Percentiles rank a stretch among this genome's conserved stretches.
Evolutionary conservation across 2,888 invertebrate species (phyloP).

Genomic region (Sphaerophoria rueppellii): DNA sequence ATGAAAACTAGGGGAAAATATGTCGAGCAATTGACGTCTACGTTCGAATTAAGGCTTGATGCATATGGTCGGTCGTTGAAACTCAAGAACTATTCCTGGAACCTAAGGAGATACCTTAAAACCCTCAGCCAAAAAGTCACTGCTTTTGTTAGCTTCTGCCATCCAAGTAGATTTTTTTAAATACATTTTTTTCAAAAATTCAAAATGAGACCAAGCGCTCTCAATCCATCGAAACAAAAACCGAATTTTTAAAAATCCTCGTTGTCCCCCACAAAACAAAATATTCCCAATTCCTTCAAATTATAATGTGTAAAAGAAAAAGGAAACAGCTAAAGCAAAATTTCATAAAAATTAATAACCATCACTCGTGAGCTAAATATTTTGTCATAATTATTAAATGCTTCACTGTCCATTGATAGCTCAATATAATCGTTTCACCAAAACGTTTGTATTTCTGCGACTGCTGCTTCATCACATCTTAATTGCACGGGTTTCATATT

Average conservation of each 20-base stretch:
- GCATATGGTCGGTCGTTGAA: no score
- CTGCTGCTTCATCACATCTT: slow-evolving; percentile 50
- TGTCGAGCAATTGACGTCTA: no score
- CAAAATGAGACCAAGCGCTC: no score
- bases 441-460: not conserved
- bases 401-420: slow-evolving; percentile 56
- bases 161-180: no score
- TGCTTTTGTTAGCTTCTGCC: no score
- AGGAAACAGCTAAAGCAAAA: slow-evolving; percentile 13
- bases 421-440: slow-evolving; percentile 40
- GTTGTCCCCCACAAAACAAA: not conserved
- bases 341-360: slow-evolving; percentile 70
- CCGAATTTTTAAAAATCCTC: slow-evolving; percentile 9
- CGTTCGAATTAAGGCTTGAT: no score
- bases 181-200: no score
- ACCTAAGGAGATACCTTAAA: no score
- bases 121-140: no score
- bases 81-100: no score
- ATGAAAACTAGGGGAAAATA: no score
- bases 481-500: slow-evolving; percentile 71
- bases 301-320: not conserved
- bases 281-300: not conserved
- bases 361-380: slow-evolving; percentile 22
- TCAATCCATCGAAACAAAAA: no score
- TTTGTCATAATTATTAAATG: slow-evolving; percentile 47